phyloP scores from a whole-genome alignment of 2,797 vertebrate genomes.

The Pseudochromis fuscus region DNA sequence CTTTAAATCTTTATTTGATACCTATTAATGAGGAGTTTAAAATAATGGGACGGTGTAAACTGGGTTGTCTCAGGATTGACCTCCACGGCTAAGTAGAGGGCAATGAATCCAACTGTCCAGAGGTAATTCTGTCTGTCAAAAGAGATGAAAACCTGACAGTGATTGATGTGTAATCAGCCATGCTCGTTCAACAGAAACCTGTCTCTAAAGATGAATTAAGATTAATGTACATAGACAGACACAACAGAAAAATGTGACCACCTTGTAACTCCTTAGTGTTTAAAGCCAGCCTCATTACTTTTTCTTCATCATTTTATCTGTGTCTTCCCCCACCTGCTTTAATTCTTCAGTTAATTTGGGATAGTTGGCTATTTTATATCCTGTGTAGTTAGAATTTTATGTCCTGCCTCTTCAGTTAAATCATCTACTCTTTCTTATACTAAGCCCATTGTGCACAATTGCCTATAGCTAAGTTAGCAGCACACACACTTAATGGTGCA shows the following conservation, averaged over 20 bases:
- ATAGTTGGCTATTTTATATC: conserved; percentile 28
- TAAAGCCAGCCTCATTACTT: conserved; percentile 32
- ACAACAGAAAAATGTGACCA: conserved; percentile 50
- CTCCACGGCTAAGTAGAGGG: conserved; percentile 30
- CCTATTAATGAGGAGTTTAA: conserved; percentile 14
- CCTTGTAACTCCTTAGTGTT: conserved; percentile 31
- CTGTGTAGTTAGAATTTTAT: conserved; percentile 38
- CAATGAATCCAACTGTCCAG: conserved; percentile 41
- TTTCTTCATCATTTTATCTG: conserved; percentile 31
- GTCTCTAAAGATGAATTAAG: conserved; percentile 57
- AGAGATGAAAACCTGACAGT: conserved; percentile 64
- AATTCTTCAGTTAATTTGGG: conserved; percentile 37
- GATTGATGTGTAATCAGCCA: conserved; percentile 62
- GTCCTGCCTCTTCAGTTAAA: conserved; percentile 19
- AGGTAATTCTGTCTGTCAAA: conserved; percentile 58
- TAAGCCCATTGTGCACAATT: conserved; percentile 1
- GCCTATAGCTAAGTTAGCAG: conserved; percentile 1
- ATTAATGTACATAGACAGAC: conserved; percentile 56
- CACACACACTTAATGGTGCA: conserved; percentile 20
- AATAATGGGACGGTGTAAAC: conserved; percentile 26
- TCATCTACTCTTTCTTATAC: background rate
- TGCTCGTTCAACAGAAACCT: conserved; percentile 52
- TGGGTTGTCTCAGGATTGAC: conserved; percentile 28
- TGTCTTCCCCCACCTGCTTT: conserved; percentile 22
- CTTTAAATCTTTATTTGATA: conserved; percentile 13